Evolutionary conservation across 2,797 vertebrate genomes (phyloP), one percentile per base, ranked within the genome.

Genomic region (Rhinatrema bivittatum): DNA sequence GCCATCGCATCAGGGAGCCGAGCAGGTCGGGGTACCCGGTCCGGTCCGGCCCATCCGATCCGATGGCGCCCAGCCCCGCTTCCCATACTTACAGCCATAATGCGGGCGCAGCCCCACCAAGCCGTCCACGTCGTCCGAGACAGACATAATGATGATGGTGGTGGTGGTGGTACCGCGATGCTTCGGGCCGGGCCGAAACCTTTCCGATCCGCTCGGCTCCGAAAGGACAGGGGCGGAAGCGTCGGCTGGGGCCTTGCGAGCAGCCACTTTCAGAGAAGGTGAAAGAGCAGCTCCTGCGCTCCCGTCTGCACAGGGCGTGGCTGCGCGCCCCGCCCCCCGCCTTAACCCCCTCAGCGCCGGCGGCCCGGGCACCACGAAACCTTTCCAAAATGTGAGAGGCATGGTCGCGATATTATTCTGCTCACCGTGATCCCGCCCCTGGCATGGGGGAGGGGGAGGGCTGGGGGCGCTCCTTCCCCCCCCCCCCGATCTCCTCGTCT

Each of bases 71-170:
- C n/a, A n/a, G n/a, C n/a, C n/a, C n/a, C n/a, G n/a, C n/a, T n/a
- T n/a, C 16, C 3, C 7, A 9, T 42, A 89, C 87, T 89, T 76
- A 89, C 87, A 89, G 67, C 87, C 87, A 65, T 89, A 89, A 68
- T 86, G 78, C n/a, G 87, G 83, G 60, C 86, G 75, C 39, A 29
- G 5, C 13, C 34, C 20, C 7, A 34, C 34, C 10, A 59, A 44
- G 32, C 77, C 86, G 71, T 89, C 87, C 10, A 68, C 28, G 26
- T 89, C 87, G 33, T 89, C 87, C 45, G 84, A 86, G 62, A 72
- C 60, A 68, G 87, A 89, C 87, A 89, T n/a, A n/a, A n/a, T n/a
- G n/a, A n/a, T n/a, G n/a, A n/a, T n/a, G n/a, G n/a, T n/a, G n/a
- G n/a, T n/a, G n/a, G n/a, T 89, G 68, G 74, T 58, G 42, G 52